These are phyloP conservation scores for Aradus depressus DNA, from an alignment of 2,888 invertebrate species.

Conservation along the genomic window DNA sequence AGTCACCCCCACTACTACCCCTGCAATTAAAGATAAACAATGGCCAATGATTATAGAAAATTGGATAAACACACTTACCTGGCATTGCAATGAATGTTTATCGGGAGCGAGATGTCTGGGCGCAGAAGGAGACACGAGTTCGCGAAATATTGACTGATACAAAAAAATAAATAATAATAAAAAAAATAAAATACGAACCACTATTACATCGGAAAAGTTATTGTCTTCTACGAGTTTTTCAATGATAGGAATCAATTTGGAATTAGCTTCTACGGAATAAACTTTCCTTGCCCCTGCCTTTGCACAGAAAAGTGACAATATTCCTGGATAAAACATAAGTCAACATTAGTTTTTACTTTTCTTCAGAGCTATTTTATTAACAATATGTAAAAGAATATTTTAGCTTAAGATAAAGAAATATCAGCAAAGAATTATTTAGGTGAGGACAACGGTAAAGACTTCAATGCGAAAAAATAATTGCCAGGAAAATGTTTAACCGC, in stretches of 20 bases:
- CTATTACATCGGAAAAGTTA: constrained; percentile 50
- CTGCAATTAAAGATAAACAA: no score
- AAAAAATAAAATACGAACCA: constrained; percentile 39
- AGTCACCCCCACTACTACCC: no score
- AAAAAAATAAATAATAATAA: constrained; percentile 10
- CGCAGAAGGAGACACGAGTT: no score
- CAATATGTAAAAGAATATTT: not conserved
- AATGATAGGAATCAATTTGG: constrained; percentile 49
- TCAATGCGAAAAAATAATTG: no score
- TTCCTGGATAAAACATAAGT: constrained; percentile 41
- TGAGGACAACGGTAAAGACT: no score
- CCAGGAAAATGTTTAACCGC: no score
- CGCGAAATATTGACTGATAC: constrained; percentile 6
- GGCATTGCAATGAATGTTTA: no score
- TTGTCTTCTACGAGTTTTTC: constrained; percentile 59
- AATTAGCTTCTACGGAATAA: constrained; percentile 73
- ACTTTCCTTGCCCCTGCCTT: constrained; percentile 81
- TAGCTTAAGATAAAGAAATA: not conserved
- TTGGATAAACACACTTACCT: no score
- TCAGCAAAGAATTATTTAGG: not conserved
- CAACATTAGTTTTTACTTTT: not conserved
- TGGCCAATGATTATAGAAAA: no score
- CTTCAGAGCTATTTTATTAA: not conserved
- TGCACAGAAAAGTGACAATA: constrained; percentile 81
- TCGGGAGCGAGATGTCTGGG: no score